Evolutionary conservation across 2,888 invertebrate genomes (phyloP), one percentile per base, ranked within the genome.

Genomic region (Tiphia femorata): DNA sequence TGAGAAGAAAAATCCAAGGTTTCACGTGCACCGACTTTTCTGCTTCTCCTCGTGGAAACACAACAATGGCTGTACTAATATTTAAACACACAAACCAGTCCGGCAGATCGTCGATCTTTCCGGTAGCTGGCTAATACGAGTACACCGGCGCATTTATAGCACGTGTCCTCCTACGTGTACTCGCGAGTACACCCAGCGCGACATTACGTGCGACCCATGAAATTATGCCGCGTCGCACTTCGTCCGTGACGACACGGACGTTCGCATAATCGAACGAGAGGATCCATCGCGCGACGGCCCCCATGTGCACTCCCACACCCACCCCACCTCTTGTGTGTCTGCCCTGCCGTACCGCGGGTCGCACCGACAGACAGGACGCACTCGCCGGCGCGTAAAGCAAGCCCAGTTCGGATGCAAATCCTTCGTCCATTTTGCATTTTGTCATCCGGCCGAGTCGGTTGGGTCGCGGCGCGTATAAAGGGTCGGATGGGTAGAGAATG

Each of bases 331-430:
- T 14, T 16, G 23, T 25, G 40, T 38, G 46, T 20, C 50, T 12
- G 19, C 30, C 37, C 25, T 17, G 14, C 40, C 48, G 53, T 51
- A 54, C 49, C 50, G 56, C 46, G 48, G 50, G 16, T 37, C 51
- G 58, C 52, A 54, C 33, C 44, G 41, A 47, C 43, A 44, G 46
- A n/a, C n/a, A n/a, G n/a, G n/a, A 41, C 48, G 59, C 64, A 62
- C 23, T 44, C 60, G 53, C 42, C 35, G 40, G 55, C 57, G 66
- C 63, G 58, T 65, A 68, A 74, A 70, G 67, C 72, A 62, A 64
- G 64, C 64, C n/a, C 71, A 66, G 77, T 77, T 76, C 66, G 73
- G 63, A 77, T 77, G 77, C 75, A 75, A 79, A 79, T 79, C 75
- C 75, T 33, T 75, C 53, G 55, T 41, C 61, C 64, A 72, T 67